These are phyloP conservation scores for Acrobasis consociella DNA, from an alignment of 2,888 invertebrate species.

Conservation along the genomic window DNA sequence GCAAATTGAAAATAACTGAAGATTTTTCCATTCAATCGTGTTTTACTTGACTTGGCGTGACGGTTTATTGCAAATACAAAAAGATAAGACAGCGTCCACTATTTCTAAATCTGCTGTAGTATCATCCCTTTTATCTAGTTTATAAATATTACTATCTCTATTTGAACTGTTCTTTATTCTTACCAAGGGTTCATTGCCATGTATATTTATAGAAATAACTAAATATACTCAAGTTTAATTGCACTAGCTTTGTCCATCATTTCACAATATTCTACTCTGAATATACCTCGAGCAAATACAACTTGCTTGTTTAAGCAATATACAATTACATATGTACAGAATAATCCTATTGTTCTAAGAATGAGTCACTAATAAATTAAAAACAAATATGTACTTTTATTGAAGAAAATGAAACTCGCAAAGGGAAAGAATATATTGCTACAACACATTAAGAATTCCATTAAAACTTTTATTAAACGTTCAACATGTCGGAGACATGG, in stretches of 20 bases:
- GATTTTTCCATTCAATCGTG: too few species aligned
- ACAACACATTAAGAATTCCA: constrained; percentile 22
- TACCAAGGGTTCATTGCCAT: constrained; percentile 9
- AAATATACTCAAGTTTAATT: constrained; percentile 15
- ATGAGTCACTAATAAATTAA: constrained; percentile 20
- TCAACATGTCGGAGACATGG: constrained; percentile 14
- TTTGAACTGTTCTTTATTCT: neutral
- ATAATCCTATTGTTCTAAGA: constrained; percentile 16
- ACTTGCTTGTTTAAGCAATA: constrained; percentile 7
- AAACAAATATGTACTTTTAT: constrained; percentile 23
- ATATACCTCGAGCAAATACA: constrained; percentile 12
- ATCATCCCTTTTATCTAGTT: neutral
- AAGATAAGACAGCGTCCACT: neutral
- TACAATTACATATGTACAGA: constrained; percentile 12
- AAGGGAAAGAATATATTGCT: constrained; percentile 16
- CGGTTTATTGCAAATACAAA: too few species aligned
- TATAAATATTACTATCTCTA: constrained; percentile 3
- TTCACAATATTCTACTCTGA: constrained; percentile 17
- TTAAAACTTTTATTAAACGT: constrained; percentile 25
- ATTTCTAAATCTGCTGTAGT: neutral
- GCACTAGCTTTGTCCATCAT: constrained; percentile 15
- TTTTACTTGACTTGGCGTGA: too few species aligned
- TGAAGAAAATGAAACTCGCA: constrained; percentile 16
- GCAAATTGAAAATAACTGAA: too few species aligned
- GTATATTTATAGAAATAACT: constrained; percentile 16